Base-by-base conservation (phyloP, 2,888 invertebrate species). In the Cephus runcator region DNA sequence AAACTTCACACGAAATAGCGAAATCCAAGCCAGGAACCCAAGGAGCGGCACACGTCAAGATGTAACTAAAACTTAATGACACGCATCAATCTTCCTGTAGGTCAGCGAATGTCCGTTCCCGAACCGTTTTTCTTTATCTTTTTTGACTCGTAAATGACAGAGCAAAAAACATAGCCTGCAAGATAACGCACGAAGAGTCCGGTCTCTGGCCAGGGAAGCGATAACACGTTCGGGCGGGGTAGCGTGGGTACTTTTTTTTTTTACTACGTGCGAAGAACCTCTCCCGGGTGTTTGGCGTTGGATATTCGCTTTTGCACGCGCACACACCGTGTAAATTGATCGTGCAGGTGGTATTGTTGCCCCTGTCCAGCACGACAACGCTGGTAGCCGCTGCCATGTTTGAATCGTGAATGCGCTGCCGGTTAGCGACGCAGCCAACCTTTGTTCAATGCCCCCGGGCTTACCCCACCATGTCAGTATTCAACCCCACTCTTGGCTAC, bases 281-380 rank as follows among this genome's bases (percentile, higher is more conserved):
- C n/a, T 30, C 34, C 35, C 74, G 74, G 35, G 30, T 23, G 1
- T 35, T 74, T 34, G 34, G 35, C 34, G 74, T 36, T 74, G 74
- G 74, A 36, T 74, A 33, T 34, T 74, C 35, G 34, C 23, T 35
- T 36, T 35, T 30, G 36, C 82, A 78, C 81, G 79, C 81, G 81
- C 86, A 89, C 90, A 93, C 95, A 98, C 98, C 98, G 93, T 98
- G 98, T 93, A 98, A 95, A 94, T 98, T 98, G 92, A 98, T 97
- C 91, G 98, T 97, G 93, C 97, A 98, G 92, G 98, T 97, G 92
- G 98, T 98, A 93, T 98, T 98, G 94, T 98, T 97, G 93, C 98
- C 98, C 92, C 98, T 95, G 93, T 98, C 97, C 91, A 97, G 94
- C 91, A 98, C 97, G 93, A 98, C 97, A 93, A 98, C 97, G 95